Percentiles rank a stretch among this genome's conserved stretches.
phyloP scores from a whole-genome alignment of 2,888 invertebrate genomes.

The Ganaspis brasiliensis region DNA sequence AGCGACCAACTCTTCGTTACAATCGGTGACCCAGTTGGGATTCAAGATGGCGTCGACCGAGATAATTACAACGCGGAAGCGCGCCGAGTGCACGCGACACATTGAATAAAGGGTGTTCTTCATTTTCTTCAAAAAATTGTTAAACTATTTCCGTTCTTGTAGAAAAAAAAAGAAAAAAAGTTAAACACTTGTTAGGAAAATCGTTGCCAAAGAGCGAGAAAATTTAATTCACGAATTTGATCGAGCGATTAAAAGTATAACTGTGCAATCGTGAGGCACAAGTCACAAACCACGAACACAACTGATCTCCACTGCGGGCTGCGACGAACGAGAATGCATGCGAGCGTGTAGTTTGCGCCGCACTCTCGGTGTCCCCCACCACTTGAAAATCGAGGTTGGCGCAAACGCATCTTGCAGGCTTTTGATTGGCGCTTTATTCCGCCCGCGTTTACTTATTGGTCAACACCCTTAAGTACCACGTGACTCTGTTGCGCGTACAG shows the following conservation, averaged over 20 bases:
- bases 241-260: neutral
- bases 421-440: constrained; percentile 54
- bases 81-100: constrained; percentile 40
- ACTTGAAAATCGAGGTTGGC: constrained; percentile 51
- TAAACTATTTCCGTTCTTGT: too few relatives aligned
- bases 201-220: neutral
- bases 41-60: constrained; percentile 61
- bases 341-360: constrained; percentile 74
- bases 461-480: constrained; percentile 52
- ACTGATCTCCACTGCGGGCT: constrained; percentile 75
- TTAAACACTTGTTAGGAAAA: neutral
- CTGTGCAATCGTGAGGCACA: constrained; percentile 1
- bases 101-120: neutral
- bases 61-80: constrained; percentile 37
- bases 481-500: constrained; percentile 55
- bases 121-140: neutral
- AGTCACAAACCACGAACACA: constrained; percentile 64
- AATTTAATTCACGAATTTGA: neutral
- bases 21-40: constrained; percentile 62
- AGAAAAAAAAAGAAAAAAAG: too few relatives aligned
- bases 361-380: constrained; percentile 73
- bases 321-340: constrained; percentile 78
- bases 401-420: constrained; percentile 48
- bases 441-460: constrained; percentile 61
- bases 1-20: constrained; percentile 43